Percentiles rank a stretch among this genome's conserved stretches.
These are phyloP conservation scores for Andrena bucephala DNA, from an alignment of 2,888 invertebrate genomes.

Conservation along the genomic window DNA sequence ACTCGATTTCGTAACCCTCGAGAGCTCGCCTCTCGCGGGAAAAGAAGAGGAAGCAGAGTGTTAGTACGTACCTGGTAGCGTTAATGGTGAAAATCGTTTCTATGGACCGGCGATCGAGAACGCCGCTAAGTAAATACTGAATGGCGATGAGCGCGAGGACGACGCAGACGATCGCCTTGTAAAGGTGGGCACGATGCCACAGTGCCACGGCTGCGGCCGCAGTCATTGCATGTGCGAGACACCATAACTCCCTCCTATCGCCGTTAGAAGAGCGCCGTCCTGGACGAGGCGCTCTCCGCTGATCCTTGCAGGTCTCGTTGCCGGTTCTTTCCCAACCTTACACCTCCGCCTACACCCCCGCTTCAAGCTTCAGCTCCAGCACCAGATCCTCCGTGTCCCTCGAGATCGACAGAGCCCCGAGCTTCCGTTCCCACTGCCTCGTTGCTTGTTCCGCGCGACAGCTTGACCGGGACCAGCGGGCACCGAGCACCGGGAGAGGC, in stretches of 20 bases:
- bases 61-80: slow-evolving; percentile 77
- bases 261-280: slow-evolving; percentile 75
- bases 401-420: background rate
- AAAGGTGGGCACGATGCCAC: slow-evolving; percentile 86
- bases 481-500: background rate
- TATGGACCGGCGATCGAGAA: slow-evolving; percentile 86
- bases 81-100: slow-evolving; percentile 83
- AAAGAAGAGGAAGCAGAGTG: background rate
- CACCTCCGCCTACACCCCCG: too few relatives aligned
- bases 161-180: slow-evolving; percentile 87
- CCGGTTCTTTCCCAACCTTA: too few relatives aligned
- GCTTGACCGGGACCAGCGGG: slow-evolving; percentile 4
- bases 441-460: background rate
- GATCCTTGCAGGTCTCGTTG: slow-evolving; percentile 28
- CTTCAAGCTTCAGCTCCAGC: background rate
- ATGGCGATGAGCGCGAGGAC: slow-evolving; percentile 89
- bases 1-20: background rate
- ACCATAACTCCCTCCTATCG: slow-evolving; percentile 83
- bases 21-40: background rate
- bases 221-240: slow-evolving; percentile 83
- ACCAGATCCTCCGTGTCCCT: slow-evolving; percentile 2
- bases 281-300: slow-evolving; percentile 64
- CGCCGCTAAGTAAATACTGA: slow-evolving; percentile 90
- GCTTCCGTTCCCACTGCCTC: background rate
- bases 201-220: slow-evolving; percentile 85